phyloP scores from a whole-genome alignment of 2,888 invertebrate genomes.

The Galerucella calmariensis region DNA sequence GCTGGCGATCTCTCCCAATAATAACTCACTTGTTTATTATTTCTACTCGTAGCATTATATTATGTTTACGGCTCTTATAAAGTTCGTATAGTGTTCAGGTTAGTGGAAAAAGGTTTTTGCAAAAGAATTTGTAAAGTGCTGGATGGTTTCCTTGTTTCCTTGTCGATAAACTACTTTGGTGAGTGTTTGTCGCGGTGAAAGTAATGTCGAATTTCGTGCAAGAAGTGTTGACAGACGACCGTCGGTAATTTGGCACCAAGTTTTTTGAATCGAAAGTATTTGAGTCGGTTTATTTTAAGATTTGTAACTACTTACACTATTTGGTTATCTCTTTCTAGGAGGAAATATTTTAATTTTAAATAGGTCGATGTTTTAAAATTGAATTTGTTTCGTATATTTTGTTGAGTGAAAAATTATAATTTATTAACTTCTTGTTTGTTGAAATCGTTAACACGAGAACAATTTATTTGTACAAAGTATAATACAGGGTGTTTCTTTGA shows the following conservation, averaged over 20 bases:
- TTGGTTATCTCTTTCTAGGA: not conserved
- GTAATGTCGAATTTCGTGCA: slow-evolving; percentile 6
- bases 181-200: not conserved
- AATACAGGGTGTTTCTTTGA: too few species aligned
- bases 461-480: too few species aligned
- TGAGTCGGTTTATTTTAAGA: not conserved
- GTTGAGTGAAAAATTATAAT: too few species aligned
- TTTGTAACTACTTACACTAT: not conserved
- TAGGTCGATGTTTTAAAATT: too few species aligned
- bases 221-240: slow-evolving; percentile 21
- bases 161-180: not conserved
- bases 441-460: too few species aligned
- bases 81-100: slow-evolving; percentile 15
- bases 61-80: slow-evolving; percentile 3
- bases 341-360: not conserved
- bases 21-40: slow-evolving; percentile 35
- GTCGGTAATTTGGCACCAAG: slow-evolving; percentile 25
- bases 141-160: not conserved
- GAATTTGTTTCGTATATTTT: too few species aligned
- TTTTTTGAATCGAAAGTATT: slow-evolving; percentile 3
- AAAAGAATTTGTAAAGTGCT: not conserved
- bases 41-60: slow-evolving; percentile 25
- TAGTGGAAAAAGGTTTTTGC: not conserved
- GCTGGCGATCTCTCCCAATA: slow-evolving; percentile 27
- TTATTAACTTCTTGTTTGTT: too few species aligned